Conservation (phyloP, 2,797 vertebrate species). For the Paramormyrops hopkinsi region DNA sequence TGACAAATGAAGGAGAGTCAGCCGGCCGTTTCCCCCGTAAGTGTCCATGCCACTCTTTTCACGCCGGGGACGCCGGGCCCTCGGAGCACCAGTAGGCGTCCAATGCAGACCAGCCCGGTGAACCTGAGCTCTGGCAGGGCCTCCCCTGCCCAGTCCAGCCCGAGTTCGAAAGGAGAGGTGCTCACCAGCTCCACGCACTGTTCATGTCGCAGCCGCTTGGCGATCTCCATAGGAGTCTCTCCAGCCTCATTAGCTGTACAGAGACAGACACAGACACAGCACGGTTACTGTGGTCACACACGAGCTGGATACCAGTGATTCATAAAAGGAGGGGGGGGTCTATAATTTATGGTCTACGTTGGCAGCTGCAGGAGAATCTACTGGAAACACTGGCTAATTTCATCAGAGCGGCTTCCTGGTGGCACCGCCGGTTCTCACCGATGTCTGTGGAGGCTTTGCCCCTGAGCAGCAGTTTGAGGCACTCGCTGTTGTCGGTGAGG, state of each 20-base stretch:
- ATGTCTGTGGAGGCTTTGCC: constrained; percentile 83
- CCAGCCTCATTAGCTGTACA: constrained; percentile 79
- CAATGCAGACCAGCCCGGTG: not conserved
- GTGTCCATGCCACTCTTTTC: not conserved
- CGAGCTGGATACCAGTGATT: not conserved
- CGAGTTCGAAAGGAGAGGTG: not conserved
- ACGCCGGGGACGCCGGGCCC: not conserved
- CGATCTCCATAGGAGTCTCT: constrained; percentile 84
- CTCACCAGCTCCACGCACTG: constrained; percentile 90
- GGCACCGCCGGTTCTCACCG: constrained; percentile 57
- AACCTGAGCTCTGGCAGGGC: not conserved
- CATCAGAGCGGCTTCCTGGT: not conserved
- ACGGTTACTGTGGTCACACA: not conserved
- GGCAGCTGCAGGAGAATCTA: not conserved
- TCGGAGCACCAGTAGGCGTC: not conserved
- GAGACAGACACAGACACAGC: constrained; percentile 13
- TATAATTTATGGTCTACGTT: not conserved
- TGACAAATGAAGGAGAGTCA: not conserved
- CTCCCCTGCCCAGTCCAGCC: not conserved
- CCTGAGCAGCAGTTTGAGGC: constrained; percentile 88
- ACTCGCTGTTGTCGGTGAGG: constrained; percentile 86
- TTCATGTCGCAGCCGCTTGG: constrained; percentile 74
- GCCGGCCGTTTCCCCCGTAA: no score
- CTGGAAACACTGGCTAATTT: not conserved
- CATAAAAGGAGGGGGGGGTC: not conserved